A percentile compares a stretch with the other conserved stretches of the same genome.
Conservation (phyloP, 2,797 vertebrate genomes). For the Chloroceryle inda region DNA sequence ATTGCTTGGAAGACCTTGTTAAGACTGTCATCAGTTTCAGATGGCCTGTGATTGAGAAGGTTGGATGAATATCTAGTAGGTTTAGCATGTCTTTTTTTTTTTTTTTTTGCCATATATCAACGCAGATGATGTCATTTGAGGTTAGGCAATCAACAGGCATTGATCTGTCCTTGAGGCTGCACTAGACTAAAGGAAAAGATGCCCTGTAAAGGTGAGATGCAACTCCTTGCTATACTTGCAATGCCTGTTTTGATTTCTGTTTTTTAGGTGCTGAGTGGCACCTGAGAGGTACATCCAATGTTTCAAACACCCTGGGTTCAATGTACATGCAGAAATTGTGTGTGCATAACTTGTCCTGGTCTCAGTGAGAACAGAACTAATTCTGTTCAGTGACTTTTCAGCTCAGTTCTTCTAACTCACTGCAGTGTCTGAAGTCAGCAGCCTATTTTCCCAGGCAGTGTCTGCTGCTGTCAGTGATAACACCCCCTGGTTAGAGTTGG, state of each 20-base stretch:
- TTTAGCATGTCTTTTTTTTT: background rate
- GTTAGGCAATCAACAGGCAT: background rate
- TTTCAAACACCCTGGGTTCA: background rate
- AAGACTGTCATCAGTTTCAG: background rate
- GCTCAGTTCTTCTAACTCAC: no score
- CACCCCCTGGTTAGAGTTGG: no score
- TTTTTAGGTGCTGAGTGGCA: background rate
- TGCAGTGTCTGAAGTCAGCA: no score
- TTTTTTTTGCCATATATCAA: background rate
- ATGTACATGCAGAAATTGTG: background rate
- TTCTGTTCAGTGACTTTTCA: no score
- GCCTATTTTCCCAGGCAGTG: no score
- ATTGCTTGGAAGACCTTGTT: background rate
- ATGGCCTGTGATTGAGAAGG: background rate
- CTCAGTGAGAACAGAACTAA: no score
- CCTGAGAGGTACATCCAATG: background rate
- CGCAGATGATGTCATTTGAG: background rate
- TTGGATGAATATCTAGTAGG: background rate
- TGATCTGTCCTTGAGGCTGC: background rate
- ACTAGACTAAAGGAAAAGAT: background rate
- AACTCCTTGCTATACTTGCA: background rate
- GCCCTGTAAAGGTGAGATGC: accelerated
- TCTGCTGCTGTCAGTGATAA: no score
- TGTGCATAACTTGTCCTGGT: background rate
- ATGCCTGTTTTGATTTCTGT: background rate